phyloP scores from a whole-genome alignment of 1,140 invertebrate genomes.

The Hydropsyche tenuis region DNA sequence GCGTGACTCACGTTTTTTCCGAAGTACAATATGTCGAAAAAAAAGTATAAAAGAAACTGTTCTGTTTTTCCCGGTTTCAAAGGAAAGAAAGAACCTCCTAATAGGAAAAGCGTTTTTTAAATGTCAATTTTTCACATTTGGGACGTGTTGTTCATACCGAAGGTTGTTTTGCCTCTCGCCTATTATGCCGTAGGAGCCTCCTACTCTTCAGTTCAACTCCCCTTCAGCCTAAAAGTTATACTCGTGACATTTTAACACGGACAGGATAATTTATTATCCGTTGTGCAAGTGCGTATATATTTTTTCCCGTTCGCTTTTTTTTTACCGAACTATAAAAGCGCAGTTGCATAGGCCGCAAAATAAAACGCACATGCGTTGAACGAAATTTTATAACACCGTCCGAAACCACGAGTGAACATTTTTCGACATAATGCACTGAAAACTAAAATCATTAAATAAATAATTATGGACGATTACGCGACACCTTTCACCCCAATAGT shows the following conservation, averaged over 20 bases:
- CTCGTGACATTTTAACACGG: slow-evolving; percentile 50
- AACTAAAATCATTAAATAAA: not conserved
- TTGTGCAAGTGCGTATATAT: slow-evolving; percentile 40
- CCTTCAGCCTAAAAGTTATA: slow-evolving; percentile 41
- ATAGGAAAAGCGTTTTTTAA: slow-evolving; percentile 49
- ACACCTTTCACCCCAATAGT: not conserved
- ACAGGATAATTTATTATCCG: slow-evolving; percentile 47
- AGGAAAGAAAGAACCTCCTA: slow-evolving; percentile 9
- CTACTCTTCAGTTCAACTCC: not conserved
- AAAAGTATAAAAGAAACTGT: not conserved
- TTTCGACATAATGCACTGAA: not conserved
- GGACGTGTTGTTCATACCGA: slow-evolving; percentile 40
- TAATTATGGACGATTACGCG: slow-evolving; percentile 7
- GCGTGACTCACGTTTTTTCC: too few relatives aligned
- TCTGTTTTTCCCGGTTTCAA: not conserved
- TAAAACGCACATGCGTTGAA: not conserved
- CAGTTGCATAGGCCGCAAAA: slow-evolving; percentile 12
- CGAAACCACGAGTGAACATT: not conserved
- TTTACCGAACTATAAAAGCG: not conserved
- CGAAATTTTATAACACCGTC: too few relatives aligned
- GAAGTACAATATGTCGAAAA: too few relatives aligned
- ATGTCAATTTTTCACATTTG: slow-evolving; percentile 51
- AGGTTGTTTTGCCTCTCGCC: slow-evolving; percentile 24
- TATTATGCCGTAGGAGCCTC: slow-evolving; percentile 26
- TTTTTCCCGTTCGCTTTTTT: slow-evolving; percentile 36